phyloP scores from a whole-genome alignment of 2,888 invertebrate genomes.

The Didymodactylos carnosus region DNA sequence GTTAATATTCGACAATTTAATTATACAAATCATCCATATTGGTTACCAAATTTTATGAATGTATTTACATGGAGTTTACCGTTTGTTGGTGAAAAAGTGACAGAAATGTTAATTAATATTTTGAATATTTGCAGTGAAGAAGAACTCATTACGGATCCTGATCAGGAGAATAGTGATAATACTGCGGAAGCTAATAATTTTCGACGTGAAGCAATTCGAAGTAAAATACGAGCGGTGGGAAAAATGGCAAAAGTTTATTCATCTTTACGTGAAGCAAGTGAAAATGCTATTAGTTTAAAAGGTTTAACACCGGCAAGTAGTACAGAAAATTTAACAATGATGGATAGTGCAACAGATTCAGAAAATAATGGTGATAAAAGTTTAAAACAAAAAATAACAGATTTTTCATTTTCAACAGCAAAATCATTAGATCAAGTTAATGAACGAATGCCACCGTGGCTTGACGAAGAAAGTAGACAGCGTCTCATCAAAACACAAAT shows the following conservation, averaged over 20 bases:
- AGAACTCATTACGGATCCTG: neutral
- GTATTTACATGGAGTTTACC: conserved; percentile 1
- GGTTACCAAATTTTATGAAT: conserved; percentile 12
- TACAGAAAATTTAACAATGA: neutral
- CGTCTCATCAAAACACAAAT: neutral
- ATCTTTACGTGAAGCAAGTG: neutral
- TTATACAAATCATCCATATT: conserved; percentile 3
- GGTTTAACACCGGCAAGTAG: neutral
- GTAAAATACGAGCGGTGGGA: neutral
- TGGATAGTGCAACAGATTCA: too few relatives aligned
- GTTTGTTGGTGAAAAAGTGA: neutral
- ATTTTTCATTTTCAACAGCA: neutral
- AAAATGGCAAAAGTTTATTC: neutral
- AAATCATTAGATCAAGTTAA: neutral
- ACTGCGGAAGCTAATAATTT: neutral
- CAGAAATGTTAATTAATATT: neutral
- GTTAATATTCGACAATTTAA: neutral
- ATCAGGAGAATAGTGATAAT: neutral
- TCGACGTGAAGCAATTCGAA: neutral
- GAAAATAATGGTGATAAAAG: neutral
- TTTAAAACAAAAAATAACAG: neutral
- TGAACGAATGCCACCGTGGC: conserved; percentile 1
- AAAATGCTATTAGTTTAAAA: neutral
- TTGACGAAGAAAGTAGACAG: neutral
- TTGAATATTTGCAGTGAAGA: neutral